A percentile compares a stretch with the other conserved stretches of the same genome.
These are phyloP conservation scores for Buceros bicornis DNA, from an alignment of 2,797 vertebrate species.

Conservation along the genomic window DNA sequence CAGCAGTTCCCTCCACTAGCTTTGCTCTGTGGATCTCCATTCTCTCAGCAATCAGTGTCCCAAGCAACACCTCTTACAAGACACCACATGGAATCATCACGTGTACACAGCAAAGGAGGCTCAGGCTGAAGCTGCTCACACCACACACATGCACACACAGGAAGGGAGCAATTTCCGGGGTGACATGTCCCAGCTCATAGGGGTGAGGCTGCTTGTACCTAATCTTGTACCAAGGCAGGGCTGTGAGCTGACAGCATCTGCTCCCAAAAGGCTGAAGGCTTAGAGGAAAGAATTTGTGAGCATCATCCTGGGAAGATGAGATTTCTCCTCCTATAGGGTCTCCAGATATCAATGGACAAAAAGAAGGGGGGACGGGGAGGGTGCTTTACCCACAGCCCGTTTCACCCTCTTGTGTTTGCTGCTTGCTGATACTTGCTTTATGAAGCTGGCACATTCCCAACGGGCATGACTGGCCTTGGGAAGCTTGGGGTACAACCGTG, in stretches of 20 bases:
- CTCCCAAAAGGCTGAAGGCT: neutral
- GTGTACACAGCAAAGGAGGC: accelerated
- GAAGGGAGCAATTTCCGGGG: neutral
- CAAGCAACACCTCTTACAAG: neutral
- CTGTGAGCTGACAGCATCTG: neutral
- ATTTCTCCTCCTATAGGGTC: neutral
- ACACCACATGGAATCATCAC: neutral
- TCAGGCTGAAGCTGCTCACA: accelerated
- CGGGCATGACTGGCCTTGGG: neutral
- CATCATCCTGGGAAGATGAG: neutral
- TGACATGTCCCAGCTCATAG: neutral
- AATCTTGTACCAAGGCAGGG: neutral
- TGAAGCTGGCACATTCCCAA: accelerated
- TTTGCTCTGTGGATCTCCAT: neutral
- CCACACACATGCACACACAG: neutral
- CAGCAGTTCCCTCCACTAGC: neutral
- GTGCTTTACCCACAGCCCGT: too few relatives aligned
- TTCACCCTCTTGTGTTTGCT: neutral
- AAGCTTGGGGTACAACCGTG: neutral
- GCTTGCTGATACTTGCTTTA: neutral
- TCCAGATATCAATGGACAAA: neutral
- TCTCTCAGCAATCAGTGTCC: neutral
- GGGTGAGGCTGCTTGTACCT: neutral
- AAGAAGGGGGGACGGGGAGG: neutral
- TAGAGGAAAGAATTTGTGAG: neutral